Evolutionary conservation across 2,113 vertebrate genomes (phyloP).

Genomic region (Crotalus tigris): DNA sequence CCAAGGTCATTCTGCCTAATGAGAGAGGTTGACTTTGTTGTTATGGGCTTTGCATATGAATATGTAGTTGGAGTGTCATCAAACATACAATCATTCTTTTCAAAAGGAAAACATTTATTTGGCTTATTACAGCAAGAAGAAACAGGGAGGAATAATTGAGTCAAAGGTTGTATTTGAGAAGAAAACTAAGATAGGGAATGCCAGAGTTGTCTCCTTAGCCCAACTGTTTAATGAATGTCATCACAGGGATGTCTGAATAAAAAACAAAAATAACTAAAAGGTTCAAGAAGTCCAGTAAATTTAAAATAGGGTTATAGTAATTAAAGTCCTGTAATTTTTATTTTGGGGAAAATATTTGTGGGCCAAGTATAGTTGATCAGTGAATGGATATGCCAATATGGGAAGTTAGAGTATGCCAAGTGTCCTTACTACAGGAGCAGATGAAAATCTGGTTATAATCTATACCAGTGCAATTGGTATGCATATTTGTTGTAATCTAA

Average conservation of each 20-base stretch:
- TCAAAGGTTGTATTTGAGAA: not conserved
- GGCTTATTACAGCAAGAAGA: not conserved
- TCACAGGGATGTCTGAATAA: not conserved
- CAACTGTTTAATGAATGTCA: not conserved
- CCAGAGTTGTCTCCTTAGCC: not conserved
- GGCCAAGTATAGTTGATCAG: not conserved
- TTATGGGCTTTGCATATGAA: not conserved
- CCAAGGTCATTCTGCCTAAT: constrained; percentile 24
- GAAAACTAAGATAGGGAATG: not conserved
- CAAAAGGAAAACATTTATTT: not conserved
- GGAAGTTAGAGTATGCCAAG: not conserved
- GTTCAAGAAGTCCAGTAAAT: not conserved
- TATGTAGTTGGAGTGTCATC: not conserved
- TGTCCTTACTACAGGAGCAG: not conserved
- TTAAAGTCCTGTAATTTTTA: not conserved
- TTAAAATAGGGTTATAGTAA: not conserved
- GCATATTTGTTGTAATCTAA: not conserved
- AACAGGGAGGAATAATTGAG: rapidly evolving
- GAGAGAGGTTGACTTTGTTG: constrained; percentile 22
- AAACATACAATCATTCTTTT: not conserved
- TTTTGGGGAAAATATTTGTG: not conserved
- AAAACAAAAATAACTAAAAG: not conserved
- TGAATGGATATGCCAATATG: not conserved
- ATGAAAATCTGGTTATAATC: not conserved
- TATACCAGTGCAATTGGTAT: not conserved